Evolutionary conservation across 1,140 invertebrate genomes (phyloP).

Genomic region (Andricus grossulariae): DNA sequence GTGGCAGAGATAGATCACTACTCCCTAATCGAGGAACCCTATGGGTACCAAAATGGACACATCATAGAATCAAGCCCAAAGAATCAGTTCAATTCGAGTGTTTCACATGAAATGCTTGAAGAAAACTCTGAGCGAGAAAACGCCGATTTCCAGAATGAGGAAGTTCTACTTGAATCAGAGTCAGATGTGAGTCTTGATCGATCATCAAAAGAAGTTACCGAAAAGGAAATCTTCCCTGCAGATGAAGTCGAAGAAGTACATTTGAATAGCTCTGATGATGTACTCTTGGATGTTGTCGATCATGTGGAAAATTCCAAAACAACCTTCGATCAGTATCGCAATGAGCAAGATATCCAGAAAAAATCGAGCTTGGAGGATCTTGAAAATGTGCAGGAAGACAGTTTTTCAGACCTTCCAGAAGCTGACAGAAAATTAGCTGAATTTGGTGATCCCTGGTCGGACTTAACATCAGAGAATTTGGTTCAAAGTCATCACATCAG

Average conservation of each 20-base stretch:
- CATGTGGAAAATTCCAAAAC: not conserved
- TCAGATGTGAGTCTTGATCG: not conserved
- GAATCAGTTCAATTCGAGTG: conserved; percentile 7
- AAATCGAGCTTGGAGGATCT: not conserved
- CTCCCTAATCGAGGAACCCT: conserved; percentile 56
- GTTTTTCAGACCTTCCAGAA: conserved; percentile 25
- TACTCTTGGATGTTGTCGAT: not conserved
- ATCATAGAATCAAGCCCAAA: conserved; percentile 27
- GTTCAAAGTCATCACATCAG: not conserved
- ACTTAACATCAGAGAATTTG: not conserved
- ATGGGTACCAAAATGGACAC: conserved; percentile 64
- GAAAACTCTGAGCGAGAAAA: not conserved
- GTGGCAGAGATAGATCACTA: conserved; percentile 64
- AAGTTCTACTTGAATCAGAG: not conserved
- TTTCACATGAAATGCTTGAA: conserved; percentile 20
- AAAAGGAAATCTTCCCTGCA: not conserved
- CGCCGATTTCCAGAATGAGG: not conserved
- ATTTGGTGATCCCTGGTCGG: not conserved
- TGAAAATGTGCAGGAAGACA: conserved; percentile 8
- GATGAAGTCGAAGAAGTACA: not conserved
- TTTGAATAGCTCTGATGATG: not conserved
- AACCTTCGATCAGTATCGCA: not conserved
- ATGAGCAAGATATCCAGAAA: not conserved
- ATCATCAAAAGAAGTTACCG: conserved; percentile 34
- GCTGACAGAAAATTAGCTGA: conserved; percentile 28